These are phyloP conservation scores for Fistularia commersonii DNA, from an alignment of 2,797 vertebrate genomes.

Conservation along the genomic window DNA sequence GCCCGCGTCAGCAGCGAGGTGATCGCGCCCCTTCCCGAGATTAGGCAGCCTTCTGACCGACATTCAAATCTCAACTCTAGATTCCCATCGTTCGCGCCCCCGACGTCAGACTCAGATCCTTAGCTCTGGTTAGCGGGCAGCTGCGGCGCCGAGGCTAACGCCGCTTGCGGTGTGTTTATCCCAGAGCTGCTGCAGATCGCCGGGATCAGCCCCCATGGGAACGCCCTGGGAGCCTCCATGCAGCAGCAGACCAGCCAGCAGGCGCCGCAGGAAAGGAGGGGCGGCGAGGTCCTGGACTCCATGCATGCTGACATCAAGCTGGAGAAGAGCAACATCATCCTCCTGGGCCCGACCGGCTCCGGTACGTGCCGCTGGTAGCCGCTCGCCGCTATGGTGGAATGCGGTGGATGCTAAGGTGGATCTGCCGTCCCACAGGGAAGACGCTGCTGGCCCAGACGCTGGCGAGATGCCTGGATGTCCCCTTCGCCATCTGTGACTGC, in stretches of 20 bases:
- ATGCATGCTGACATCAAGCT: constrained; percentile 89
- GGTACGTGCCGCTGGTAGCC: constrained; percentile 74
- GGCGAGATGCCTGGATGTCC: constrained; percentile 94
- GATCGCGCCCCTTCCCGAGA: no score
- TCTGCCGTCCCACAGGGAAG: constrained; percentile 82
- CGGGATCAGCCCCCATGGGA: constrained; percentile 94
- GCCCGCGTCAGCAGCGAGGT: no score
- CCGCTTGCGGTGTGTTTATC: no score
- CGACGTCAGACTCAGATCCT: no score
- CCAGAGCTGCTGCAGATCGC: constrained; percentile 94
- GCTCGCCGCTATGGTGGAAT: no score
- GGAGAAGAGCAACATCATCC: constrained; percentile 98
- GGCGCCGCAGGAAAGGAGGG: constrained; percentile 88
- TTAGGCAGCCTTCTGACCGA: constrained; percentile 51
- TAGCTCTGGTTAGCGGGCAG: no score
- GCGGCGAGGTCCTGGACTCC: constrained; percentile 92
- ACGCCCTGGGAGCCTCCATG: constrained; percentile 92
- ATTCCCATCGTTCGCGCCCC: no score
- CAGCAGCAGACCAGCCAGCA: constrained; percentile 94
- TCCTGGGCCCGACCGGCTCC: constrained; percentile 97
- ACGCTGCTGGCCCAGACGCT: constrained; percentile 95
- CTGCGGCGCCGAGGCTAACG: no score
- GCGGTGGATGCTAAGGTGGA: no score
- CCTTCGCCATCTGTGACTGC: constrained; percentile 97
- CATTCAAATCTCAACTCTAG: constrained; percentile 47